Base-by-base conservation (phyloP, 2,888 invertebrate genomes). In the Pseudoips prasinana region DNA sequence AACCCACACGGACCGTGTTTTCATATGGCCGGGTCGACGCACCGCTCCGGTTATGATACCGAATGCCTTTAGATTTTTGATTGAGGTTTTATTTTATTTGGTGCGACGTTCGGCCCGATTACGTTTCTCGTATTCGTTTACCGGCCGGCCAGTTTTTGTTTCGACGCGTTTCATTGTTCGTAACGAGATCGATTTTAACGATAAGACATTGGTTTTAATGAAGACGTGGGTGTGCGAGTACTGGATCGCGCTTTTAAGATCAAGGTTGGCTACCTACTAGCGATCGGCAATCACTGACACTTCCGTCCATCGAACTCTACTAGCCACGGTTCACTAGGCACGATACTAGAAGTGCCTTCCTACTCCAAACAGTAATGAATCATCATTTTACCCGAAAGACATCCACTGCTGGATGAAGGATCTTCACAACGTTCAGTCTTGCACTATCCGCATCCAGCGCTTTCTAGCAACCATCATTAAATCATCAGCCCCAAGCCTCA, bases 61-160 rank as follows among this genome's bases (percentile, higher is more conserved):
- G 76, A 77, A 74, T 77, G 85, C 84, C 77, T 83, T 77, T 71
- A 77, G 72, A 82, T 82, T 83, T 85, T 87, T 86, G 86, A 87
- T 87, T 85, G 86, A 85, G 80, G 79, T 86, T 85, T 82, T 82
- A 72, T 83, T 86, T 82, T 79, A 80, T 82, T 85, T 78, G 74
- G 73, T 56, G 72, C 76, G 80, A 83, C 82, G 80, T 77, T 75
- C 67, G 74, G 56, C 55, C 69, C 82, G 85, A 80, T 82, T 83
- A 78, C 82, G 82, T 80, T 84, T 81, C 83, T 83, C 81, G 84
- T 80, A 82, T 81, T 83, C 81, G 77, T 77, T 77, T 73, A 73
- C 75, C 81, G 83, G 56, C 75, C 72, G 78, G 74, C 65, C 70
- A 76, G 77, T 82, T 83, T 82, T 84, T 84, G 83, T 85, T 80